These are phyloP conservation scores for Gymnodraco acuticeps DNA, from an alignment of 2,797 vertebrate genomes.

Conservation along the genomic window DNA sequence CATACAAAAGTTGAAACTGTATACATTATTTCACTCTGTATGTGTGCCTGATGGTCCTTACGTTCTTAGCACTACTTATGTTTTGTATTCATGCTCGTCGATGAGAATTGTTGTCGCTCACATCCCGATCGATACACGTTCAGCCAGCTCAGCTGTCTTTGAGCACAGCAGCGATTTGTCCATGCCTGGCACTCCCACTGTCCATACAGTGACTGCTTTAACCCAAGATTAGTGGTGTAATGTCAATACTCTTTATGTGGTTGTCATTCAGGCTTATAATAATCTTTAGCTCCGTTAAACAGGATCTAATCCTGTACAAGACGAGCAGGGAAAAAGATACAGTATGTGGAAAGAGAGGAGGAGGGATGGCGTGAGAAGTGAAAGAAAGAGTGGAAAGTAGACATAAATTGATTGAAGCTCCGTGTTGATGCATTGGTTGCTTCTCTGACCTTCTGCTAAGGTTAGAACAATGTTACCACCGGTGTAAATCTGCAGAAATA, in stretches of 20 bases:
- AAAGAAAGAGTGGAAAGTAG: constrained; percentile 7
- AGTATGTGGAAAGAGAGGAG: neutral
- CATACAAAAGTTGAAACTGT: neutral
- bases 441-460: constrained; percentile 49
- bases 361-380: neutral
- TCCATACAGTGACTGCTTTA: constrained; percentile 59
- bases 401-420: constrained; percentile 42
- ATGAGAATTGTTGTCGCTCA: constrained; percentile 33
- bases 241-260: constrained; percentile 68
- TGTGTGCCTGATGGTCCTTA: neutral
- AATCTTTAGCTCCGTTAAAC: constrained; percentile 52
- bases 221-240: constrained; percentile 64
- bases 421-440: constrained; percentile 33
- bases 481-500: constrained; percentile 23
- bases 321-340: neutral
- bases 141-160: constrained; percentile 73
- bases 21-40: neutral
- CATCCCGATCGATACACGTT: constrained; percentile 58
- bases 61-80: constrained; percentile 9
- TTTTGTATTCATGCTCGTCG: constrained; percentile 36
- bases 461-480: constrained; percentile 27
- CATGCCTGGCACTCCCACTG: constrained; percentile 39
- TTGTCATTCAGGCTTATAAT: constrained; percentile 60
- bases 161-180: constrained; percentile 45
- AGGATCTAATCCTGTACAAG: constrained; percentile 33